phyloP scores from a whole-genome alignment of 2,888 invertebrate genomes.

The Lagria hirta region DNA sequence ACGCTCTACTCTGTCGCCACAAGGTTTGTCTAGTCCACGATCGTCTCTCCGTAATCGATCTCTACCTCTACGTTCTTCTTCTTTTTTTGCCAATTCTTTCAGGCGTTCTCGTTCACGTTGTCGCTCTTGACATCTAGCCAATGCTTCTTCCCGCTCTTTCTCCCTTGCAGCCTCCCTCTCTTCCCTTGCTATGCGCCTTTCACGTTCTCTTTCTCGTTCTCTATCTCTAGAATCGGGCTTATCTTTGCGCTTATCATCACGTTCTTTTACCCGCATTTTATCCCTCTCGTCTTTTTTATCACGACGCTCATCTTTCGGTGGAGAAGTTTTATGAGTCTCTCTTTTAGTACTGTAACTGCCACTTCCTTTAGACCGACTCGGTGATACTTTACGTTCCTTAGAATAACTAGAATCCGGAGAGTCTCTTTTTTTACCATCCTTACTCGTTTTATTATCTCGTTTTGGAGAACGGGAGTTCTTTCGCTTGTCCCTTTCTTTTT shows the following conservation, averaged over 20 bases:
- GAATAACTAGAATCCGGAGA: constrained; percentile 53
- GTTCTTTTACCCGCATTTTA: constrained; percentile 52
- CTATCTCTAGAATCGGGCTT: constrained; percentile 63
- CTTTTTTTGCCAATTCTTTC: constrained; percentile 54
- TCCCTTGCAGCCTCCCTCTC: constrained; percentile 62
- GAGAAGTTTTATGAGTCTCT: constrained; percentile 47
- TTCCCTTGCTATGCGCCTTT: constrained; percentile 56
- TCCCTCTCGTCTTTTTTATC: constrained; percentile 56
- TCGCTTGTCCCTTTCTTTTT: constrained; percentile 43
- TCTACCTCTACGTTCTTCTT: constrained; percentile 51
- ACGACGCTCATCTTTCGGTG: constrained; percentile 54
- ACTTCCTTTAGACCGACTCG: constrained; percentile 42
- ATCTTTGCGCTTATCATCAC: constrained; percentile 46
- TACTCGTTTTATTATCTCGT: constrained; percentile 38
- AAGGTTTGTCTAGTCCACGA: constrained; percentile 64
- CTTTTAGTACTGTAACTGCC: constrained; percentile 41
- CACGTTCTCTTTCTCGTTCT: constrained; percentile 58
- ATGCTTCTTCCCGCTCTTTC: constrained; percentile 65
- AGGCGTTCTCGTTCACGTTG: constrained; percentile 59
- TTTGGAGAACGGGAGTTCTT: constrained; percentile 49
- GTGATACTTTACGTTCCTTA: constrained; percentile 48
- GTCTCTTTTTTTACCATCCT: constrained; percentile 46
- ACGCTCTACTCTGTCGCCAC: constrained; percentile 60
- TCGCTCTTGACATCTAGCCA: constrained; percentile 65
- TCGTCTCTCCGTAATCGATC: constrained; percentile 58